Evolutionary conservation across 2,113 vertebrate species (phyloP), one percentile per base, ranked within the genome.

Genomic region (Numenius arquata): DNA sequence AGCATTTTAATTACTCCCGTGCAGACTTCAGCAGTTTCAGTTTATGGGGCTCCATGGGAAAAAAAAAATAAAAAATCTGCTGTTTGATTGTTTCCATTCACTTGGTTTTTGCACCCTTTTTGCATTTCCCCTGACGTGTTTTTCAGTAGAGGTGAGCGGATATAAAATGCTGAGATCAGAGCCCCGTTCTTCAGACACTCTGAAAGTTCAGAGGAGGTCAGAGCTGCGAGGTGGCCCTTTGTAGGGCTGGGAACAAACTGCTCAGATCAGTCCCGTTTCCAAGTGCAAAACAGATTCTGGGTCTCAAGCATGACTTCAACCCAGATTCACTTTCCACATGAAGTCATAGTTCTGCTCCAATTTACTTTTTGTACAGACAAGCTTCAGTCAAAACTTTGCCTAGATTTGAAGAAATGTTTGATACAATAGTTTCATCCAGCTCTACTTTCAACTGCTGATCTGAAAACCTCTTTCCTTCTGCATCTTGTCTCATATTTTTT

Each of bases 391-490:
- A 71, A 92, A 40, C 74, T 95, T 91, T 83, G 89, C 84, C 67
- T 55, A 66, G 58, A 58, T 94, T 94, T 76, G 89, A 95, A 93
- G 94, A 70, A 83, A 91, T 83, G 81, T 87, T 96, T 95, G 89
- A 93, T 96, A 96, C 96, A 95, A 95, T 91, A 70, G 93, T 67
- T 94, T 93, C 74, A 95, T 70, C 91, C 71, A 70, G 78, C 71
- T 96, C 92, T 48, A 59, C 96, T 97, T 97, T 93, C 95, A 96
- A 91, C 94, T 92, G 48, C 77, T 76, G 84, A 91, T 95, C 89
- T 91, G 87, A 95, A 95, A 96, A 80, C 45, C 77, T 94, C 90
- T 53, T 86, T 86, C 62, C 50, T 79, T 75, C 79, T 88, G 94
- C 47, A 71, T 80, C 73, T 89, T 48, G 72, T 96, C 91, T 96